These are phyloP conservation scores for Dreissena rostriformis DNA, from an alignment of 1,140 invertebrate genomes.

Conservation along the genomic window DNA sequence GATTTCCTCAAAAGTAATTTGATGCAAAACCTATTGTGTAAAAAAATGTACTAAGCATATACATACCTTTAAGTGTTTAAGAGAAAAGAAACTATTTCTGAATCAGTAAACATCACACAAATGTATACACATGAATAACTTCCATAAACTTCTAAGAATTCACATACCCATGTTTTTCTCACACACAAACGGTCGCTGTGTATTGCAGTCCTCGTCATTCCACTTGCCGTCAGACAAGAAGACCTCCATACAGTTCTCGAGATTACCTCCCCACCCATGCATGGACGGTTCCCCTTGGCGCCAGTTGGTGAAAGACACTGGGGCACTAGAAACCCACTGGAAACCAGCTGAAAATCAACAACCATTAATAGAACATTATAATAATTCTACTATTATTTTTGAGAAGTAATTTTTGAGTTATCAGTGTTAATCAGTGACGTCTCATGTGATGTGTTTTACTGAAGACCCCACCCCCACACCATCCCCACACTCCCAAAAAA, in stretches of 20 bases:
- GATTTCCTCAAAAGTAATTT: no score
- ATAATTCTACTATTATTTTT: no score
- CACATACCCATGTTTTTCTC: conserved; percentile 35
- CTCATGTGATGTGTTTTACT: no score
- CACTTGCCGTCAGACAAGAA: conserved; percentile 50
- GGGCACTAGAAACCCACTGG: conserved; percentile 43
- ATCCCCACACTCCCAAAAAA: no score
- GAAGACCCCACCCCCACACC: no score
- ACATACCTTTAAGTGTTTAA: neutral
- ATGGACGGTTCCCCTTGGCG: conserved; percentile 44
- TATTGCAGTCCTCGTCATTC: conserved; percentile 52
- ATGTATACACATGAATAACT: neutral
- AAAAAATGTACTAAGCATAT: no score
- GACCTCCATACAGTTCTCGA: conserved; percentile 50
- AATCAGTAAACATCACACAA: neutral
- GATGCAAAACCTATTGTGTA: no score
- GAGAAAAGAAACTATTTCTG: neutral
- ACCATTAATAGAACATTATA: no score
- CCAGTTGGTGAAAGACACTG: conserved; percentile 50
- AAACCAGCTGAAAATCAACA: conserved; percentile 44
- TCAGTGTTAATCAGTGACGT: no score
- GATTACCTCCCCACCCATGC: conserved; percentile 44
- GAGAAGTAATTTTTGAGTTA: no score
- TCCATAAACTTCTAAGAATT: no score
- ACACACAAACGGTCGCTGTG: conserved; percentile 38